Evolutionary conservation across 1,140 invertebrate genomes (phyloP).

Genomic region (Mycetomoellerius zeteki): DNA sequence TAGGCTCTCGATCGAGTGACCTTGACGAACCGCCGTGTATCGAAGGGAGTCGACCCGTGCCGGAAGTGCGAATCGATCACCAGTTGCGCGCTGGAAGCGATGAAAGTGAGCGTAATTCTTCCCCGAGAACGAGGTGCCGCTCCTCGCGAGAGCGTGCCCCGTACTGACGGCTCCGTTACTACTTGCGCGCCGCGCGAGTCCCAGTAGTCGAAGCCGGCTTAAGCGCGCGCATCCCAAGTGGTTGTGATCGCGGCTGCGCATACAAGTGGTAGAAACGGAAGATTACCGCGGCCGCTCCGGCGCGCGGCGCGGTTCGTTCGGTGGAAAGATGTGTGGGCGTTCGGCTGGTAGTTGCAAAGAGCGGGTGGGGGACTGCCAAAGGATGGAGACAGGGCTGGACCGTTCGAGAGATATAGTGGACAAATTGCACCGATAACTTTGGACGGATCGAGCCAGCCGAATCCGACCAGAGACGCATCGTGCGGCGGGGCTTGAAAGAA

Average conservation of each 20-base stretch:
- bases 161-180: slow-evolving; percentile 75
- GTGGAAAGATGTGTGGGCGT: slow-evolving; percentile 76
- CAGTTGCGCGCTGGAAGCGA: slow-evolving; percentile 75
- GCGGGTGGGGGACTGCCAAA: slow-evolving; percentile 22
- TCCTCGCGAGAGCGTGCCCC: slow-evolving; percentile 78
- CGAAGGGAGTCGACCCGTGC: slow-evolving; percentile 68
- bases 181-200: slow-evolving; percentile 13
- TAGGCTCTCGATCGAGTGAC: slow-evolving; percentile 62
- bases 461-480: background rate
- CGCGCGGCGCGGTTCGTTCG: slow-evolving; percentile 44
- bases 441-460: background rate
- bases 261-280: slow-evolving; percentile 53
- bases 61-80: slow-evolving; percentile 77
- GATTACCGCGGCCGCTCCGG: slow-evolving; percentile 33
- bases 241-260: slow-evolving; percentile 75
- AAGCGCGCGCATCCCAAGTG: slow-evolving; percentile 33
- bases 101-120: slow-evolving; percentile 29
- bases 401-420: slow-evolving; percentile 31
- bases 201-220: slow-evolving; percentile 30
- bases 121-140: slow-evolving; percentile 66
- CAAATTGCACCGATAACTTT: slow-evolving; percentile 55
- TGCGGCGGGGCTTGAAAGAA: background rate
- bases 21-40: slow-evolving; percentile 61
- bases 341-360: slow-evolving; percentile 52
- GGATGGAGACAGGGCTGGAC: slow-evolving; percentile 66